Conservation (phyloP, 2,888 invertebrate genomes). For the Mechanitis mazaeus region DNA sequence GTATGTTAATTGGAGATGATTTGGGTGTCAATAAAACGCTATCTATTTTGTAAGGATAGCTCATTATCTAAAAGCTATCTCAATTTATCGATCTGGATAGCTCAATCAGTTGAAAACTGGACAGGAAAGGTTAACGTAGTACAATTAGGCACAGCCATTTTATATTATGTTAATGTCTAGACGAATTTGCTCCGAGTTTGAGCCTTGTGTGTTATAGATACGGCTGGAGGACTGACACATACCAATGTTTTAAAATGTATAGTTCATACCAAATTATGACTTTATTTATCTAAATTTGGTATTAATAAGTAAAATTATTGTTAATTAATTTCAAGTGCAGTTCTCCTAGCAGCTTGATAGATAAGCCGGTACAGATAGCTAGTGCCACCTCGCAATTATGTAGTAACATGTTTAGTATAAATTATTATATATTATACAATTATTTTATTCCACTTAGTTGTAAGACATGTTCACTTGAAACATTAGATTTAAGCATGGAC, state of each 20-base stretch:
- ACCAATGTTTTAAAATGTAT: no score
- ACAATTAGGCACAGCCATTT: constrained; percentile 57
- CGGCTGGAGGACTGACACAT: constrained; percentile 1
- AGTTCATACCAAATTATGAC: no score
- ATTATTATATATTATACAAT: constrained; percentile 39
- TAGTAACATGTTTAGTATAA: constrained; percentile 55
- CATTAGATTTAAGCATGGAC: constrained; percentile 56
- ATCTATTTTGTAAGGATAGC: no score
- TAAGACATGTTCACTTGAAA: constrained; percentile 63
- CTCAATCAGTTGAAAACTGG: constrained; percentile 27
- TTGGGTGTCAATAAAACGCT: constrained; percentile 10
- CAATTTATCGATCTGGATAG: constrained; percentile 12
- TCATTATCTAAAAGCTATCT: constrained; percentile 24
- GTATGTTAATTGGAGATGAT: background rate
- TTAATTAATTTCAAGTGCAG: constrained; percentile 12
- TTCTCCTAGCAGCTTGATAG: constrained; percentile 30
- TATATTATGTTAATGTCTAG: constrained; percentile 33
- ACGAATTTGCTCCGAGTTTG: constrained; percentile 35
- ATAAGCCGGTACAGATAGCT: constrained; percentile 54
- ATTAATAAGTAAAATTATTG: no score
- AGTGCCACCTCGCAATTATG: constrained; percentile 68
- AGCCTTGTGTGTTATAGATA: constrained; percentile 28
- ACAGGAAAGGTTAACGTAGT: constrained; percentile 41
- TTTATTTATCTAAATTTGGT: no score
- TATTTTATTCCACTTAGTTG: constrained; percentile 64